Evolutionary conservation across 2,888 invertebrate genomes (phyloP).

Genomic region (Eustalomyia histrio): DNA sequence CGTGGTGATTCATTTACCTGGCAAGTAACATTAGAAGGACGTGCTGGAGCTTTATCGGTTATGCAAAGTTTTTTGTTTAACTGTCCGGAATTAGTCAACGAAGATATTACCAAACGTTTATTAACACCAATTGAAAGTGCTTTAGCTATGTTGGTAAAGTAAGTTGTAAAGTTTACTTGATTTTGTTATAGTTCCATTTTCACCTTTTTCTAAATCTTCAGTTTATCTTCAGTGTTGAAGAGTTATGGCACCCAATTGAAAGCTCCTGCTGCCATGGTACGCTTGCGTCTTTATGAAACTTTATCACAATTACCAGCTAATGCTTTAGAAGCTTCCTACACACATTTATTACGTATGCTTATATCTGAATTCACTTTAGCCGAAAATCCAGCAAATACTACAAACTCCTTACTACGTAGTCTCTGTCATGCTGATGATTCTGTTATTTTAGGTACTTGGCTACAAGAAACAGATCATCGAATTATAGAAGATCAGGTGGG

Average conservation of each 20-base stretch:
- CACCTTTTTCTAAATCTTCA: slow-evolving; percentile 74
- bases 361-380: slow-evolving; percentile 97
- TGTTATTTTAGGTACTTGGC: slow-evolving; percentile 95
- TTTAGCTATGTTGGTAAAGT: slow-evolving; percentile 96
- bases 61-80: slow-evolving; percentile 95
- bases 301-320: slow-evolving; percentile 88
- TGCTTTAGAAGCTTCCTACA: slow-evolving; percentile 91
- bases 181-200: not conserved
- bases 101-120: slow-evolving; percentile 93
- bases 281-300: slow-evolving; percentile 95
- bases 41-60: slow-evolving; percentile 97
- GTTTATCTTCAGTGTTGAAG: slow-evolving; percentile 90
- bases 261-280: slow-evolving; percentile 95
- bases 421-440: slow-evolving; percentile 94
- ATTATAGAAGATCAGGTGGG: slow-evolving; percentile 97
- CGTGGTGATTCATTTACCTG: slow-evolving; percentile 99
- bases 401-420: slow-evolving; percentile 89
- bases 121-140: slow-evolving; percentile 97
- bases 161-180: slow-evolving; percentile 73
- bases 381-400: slow-evolving; percentile 95
- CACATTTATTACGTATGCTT: slow-evolving; percentile 92
- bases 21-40: slow-evolving; percentile 97
- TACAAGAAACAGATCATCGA: slow-evolving; percentile 97
- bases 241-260: slow-evolving; percentile 95
- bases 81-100: slow-evolving; percentile 93